phyloP scores from a whole-genome alignment of 2,888 invertebrate species.

The Leptinotarsa tumamoca region DNA sequence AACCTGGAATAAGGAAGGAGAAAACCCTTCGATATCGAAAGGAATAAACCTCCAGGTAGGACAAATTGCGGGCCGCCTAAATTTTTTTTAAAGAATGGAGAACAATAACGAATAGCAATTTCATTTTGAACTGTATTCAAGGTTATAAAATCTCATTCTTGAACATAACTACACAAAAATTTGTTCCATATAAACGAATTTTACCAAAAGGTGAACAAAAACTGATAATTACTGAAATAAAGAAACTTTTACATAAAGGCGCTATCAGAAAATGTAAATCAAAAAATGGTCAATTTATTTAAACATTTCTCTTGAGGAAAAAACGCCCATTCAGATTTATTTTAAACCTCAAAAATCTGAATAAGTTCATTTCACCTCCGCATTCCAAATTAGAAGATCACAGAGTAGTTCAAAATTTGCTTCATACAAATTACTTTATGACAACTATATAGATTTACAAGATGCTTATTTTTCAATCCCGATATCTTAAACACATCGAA shows the following conservation, averaged over 20 bases:
- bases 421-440: not conserved
- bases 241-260: constrained; percentile 15
- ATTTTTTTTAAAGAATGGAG: too few species aligned
- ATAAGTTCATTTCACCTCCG: not conserved
- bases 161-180: too few species aligned
- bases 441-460: not conserved
- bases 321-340: constrained; percentile 24
- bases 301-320: constrained; percentile 28
- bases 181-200: not conserved
- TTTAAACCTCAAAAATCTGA: constrained; percentile 7
- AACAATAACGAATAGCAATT: too few species aligned
- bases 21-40: too few species aligned
- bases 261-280: too few species aligned
- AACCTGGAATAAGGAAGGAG: too few species aligned
- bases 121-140: too few species aligned
- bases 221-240: not conserved
- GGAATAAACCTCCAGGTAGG: too few species aligned
- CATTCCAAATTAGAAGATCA: not conserved
- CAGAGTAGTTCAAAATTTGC: too few species aligned
- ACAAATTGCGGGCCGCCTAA: too few species aligned
- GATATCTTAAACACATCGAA: constrained; percentile 11
- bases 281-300: constrained; percentile 28
- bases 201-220: not conserved
- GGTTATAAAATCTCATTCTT: too few species aligned
- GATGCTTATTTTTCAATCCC: constrained; percentile 13